Percentiles rank a stretch among this genome's conserved stretches.
These are phyloP conservation scores for Volucella zonaria DNA, from an alignment of 2,888 invertebrate genomes.

Conservation along the genomic window DNA sequence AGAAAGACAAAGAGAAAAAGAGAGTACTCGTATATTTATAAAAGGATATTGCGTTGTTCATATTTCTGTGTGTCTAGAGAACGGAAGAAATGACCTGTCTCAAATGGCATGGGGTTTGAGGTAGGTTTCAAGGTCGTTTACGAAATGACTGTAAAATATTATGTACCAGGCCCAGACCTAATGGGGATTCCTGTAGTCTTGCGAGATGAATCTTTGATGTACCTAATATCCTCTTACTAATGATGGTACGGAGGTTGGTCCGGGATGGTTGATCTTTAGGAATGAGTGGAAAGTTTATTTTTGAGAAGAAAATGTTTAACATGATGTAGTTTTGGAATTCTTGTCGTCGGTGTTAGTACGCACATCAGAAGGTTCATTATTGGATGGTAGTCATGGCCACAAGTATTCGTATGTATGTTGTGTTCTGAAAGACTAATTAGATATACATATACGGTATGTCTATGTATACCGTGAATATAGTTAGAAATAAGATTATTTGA, in stretches of 20 bases:
- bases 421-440: too few relatives aligned
- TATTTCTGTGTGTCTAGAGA: constrained; percentile 59
- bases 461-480: too few relatives aligned
- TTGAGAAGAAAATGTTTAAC: constrained; percentile 2
- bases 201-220: constrained; percentile 6
- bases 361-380: neutral
- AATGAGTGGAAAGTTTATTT: neutral
- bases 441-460: too few relatives aligned
- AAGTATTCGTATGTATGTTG: too few relatives aligned
- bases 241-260: neutral
- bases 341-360: neutral
- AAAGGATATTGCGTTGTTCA: constrained; percentile 7
- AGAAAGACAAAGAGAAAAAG: too few relatives aligned
- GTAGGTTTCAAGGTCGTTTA: constrained; percentile 64
- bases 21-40: neutral
- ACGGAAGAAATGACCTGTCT: constrained; percentile 66
- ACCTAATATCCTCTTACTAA: neutral
- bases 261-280: too few relatives aligned
- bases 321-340: constrained; percentile 2
- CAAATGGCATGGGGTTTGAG: constrained; percentile 51
- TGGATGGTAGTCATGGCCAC: neutral
- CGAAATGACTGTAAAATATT: constrained; percentile 17
- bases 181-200: constrained; percentile 10
- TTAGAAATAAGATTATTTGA: too few relatives aligned
- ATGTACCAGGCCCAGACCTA: constrained; percentile 8